Evolutionary conservation across 2,113 vertebrate species (phyloP), one percentile per base, ranked within the genome.

Genomic region (Bagarius yarrelli): DNA sequence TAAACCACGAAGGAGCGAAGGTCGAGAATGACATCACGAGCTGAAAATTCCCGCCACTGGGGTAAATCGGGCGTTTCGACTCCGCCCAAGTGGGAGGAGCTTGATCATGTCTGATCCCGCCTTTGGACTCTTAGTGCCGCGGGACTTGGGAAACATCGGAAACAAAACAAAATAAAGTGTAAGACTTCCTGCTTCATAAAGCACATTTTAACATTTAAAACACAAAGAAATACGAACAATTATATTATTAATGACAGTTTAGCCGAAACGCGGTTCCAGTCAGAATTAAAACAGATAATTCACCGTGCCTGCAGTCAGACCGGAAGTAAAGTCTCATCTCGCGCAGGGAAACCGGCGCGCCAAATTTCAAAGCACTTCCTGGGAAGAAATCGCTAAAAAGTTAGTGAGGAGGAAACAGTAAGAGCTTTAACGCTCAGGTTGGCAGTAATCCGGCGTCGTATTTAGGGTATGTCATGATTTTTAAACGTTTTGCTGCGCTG

Each of bases 321-420:
- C 84, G 92, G 93, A 93, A 40, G 83, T 93, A 88, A 86, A 88
- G 91, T 69, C 0, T 0, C 0, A 21, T 78, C 67, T 79, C 83
- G 90, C 87, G 86, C 88, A 83, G 84, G 86, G 91, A 91, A 92
- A 82, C 86, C 61, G 93, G 88, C 93, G 93, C 93, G 93, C 93
- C 93, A 94, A 94, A 92, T 94, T 94, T 94, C 93, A 94, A 94
- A 94, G 93, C 78, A 93, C 93, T 94, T 94, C 93, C 90, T 87
- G 89, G 82, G 84, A 89, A 84, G 67, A 86, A 25, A 60, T 79
- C 72, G 60, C 66, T 73, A 77, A 67, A 71, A 83, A 66, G 52
- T 36, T 36, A 19, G 57, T 30, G 73, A 78, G 61, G 47, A 73
- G 64, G 66, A 73, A 13, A 27, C 74, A 88, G 57, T 9, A 44